These are phyloP conservation scores for Catocala fraxini DNA, from an alignment of 2,888 invertebrate species.

Conservation along the genomic window DNA sequence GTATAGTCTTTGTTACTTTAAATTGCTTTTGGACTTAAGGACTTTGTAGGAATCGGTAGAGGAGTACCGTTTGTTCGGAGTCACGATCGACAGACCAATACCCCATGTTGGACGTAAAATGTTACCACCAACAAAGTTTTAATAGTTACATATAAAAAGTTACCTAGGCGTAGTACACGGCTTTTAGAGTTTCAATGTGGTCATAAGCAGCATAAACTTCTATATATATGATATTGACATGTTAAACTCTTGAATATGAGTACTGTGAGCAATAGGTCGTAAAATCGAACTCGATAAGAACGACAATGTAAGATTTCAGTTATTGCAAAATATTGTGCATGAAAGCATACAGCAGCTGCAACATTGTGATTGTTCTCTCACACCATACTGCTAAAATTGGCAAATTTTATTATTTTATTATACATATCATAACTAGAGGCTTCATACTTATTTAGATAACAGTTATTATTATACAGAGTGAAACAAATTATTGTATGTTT, in stretches of 20 bases:
- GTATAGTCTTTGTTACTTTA: slow-evolving; percentile 37
- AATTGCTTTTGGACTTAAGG: slow-evolving; percentile 31
- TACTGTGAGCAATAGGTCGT: slow-evolving; percentile 31
- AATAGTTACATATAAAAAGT: not conserved
- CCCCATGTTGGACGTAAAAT: not conserved
- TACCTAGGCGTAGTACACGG: no score
- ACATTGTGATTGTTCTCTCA: slow-evolving; percentile 16
- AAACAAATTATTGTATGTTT: no score
- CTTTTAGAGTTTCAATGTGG: slow-evolving; percentile 2
- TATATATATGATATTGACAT: slow-evolving; percentile 18
- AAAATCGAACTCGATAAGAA: slow-evolving; percentile 39
- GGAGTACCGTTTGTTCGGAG: slow-evolving; percentile 12
- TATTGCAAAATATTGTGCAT: slow-evolving; percentile 37
- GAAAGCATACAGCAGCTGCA: slow-evolving; percentile 22
- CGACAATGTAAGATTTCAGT: slow-evolving; percentile 35
- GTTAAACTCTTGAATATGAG: slow-evolving; percentile 18
- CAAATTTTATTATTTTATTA: slow-evolving; percentile 10
- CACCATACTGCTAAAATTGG: not conserved
- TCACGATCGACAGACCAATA: slow-evolving; percentile 8
- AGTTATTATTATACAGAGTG: no score
- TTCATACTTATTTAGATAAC: not conserved
- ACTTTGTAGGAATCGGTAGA: slow-evolving; percentile 12
- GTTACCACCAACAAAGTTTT: not conserved
- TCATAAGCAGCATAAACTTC: not conserved
- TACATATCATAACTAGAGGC: slow-evolving; percentile 4